Conservation (phyloP, 1,140 invertebrate genomes). For the Bombus breviceps region DNA sequence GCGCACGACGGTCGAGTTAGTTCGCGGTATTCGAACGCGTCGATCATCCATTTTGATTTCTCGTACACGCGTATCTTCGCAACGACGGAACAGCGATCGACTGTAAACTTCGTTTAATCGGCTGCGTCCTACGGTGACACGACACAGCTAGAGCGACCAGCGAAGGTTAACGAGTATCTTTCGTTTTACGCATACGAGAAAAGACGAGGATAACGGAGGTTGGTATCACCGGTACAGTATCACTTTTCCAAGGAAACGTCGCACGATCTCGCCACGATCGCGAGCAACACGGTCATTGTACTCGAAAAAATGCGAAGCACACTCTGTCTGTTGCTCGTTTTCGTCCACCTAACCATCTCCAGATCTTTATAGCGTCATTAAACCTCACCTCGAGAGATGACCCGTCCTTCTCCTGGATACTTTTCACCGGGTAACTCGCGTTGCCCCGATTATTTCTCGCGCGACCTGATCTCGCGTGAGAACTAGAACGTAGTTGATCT, state of each 20-base stretch:
- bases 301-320: conserved; percentile 72
- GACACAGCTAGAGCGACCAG: neutral
- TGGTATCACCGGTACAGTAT: neutral
- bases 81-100: neutral
- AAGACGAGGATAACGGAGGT: neutral
- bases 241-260: conserved; percentile 12
- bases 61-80: neutral
- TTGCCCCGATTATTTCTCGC: conserved; percentile 38
- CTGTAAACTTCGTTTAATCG: no score
- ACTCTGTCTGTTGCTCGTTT: conserved; percentile 59
- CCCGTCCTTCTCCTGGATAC: conserved; percentile 53
- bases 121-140: neutral
- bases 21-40: no score
- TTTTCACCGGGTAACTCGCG: conserved; percentile 31
- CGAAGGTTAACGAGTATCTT: neutral
- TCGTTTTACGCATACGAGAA: neutral
- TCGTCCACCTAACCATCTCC: conserved; percentile 74
- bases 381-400: conserved; percentile 72
- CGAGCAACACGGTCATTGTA: conserved; percentile 67
- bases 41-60: neutral
- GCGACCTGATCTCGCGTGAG: conserved; percentile 58
- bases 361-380: conserved; percentile 78
- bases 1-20: neutral
- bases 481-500: conserved; percentile 66
- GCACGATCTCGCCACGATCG: conserved; percentile 66